Conservation (phyloP, 2,797 vertebrate species). For the Hippocampus kuda region DNA sequence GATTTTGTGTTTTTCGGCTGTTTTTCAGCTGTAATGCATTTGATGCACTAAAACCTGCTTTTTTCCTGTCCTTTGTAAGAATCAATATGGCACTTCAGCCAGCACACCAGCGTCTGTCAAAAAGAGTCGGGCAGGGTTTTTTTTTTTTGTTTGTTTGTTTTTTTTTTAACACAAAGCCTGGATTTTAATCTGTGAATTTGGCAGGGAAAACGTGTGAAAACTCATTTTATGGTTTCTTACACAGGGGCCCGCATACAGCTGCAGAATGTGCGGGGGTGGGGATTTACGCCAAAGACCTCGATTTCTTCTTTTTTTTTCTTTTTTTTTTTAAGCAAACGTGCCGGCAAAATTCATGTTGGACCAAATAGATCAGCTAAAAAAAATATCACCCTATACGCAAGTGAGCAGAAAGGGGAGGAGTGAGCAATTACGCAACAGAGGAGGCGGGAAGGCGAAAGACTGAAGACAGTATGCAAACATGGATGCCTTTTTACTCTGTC, state of each 20-base stretch:
- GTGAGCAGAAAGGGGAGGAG: neutral
- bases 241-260: neutral
- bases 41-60: neutral
- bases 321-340: neutral
- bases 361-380: neutral
- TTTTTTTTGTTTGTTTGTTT: no score
- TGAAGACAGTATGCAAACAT: no score
- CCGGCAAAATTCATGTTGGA: neutral
- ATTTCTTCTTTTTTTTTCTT: no score
- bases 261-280: neutral
- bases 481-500: no score
- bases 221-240: neutral
- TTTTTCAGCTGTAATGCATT: neutral
- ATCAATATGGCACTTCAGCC: neutral
- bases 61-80: neutral
- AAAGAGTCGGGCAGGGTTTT: neutral
- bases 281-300: neutral
- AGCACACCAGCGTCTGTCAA: neutral
- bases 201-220: neutral
- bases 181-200: slow-evolving; percentile 1
- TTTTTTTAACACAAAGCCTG: neutral
- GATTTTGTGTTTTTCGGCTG: neutral
- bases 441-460: no score
- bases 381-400: neutral
- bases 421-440: no score